Evolutionary conservation across 2,113 vertebrate species (phyloP).

Genomic region (Rattus rattus): DNA sequence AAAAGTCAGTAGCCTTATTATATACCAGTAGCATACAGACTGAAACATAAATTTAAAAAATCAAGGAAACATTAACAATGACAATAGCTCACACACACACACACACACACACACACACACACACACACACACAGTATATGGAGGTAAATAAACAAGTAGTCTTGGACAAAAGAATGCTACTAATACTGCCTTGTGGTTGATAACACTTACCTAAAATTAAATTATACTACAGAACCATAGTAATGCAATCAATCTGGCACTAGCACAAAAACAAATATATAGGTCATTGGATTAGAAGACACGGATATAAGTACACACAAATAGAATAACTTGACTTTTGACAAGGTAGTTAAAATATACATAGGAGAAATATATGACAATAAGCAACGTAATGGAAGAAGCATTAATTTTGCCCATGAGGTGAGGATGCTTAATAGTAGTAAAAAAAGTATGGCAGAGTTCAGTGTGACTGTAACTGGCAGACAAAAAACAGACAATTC

Average conservation of each 20-base stretch:
- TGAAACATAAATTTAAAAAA: not conserved
- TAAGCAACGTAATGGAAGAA: not conserved
- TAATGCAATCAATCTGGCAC: not conserved
- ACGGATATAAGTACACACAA: not conserved
- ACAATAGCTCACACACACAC: not conserved
- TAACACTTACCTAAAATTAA: not conserved
- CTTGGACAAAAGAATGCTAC: not conserved
- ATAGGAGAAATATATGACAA: not conserved
- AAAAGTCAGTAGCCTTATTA: not conserved
- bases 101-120: not conserved
- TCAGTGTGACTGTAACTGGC: not conserved
- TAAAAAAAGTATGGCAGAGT: not conserved
- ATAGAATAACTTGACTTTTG: not conserved
- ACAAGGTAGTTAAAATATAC: not conserved
- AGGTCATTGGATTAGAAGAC: not conserved
- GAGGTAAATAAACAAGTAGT: not conserved
- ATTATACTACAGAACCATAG: not conserved
- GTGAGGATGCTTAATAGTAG: not conserved
- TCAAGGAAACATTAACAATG: not conserved
- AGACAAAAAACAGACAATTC: not conserved
- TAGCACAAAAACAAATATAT: not conserved
- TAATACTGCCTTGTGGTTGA: too few relatives aligned
- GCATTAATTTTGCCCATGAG: not conserved
- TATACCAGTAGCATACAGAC: not conserved
- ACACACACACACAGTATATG: not conserved